Evolutionary conservation across 2,113 vertebrate genomes (phyloP).

Genomic region (Perca fluviatilis): DNA sequence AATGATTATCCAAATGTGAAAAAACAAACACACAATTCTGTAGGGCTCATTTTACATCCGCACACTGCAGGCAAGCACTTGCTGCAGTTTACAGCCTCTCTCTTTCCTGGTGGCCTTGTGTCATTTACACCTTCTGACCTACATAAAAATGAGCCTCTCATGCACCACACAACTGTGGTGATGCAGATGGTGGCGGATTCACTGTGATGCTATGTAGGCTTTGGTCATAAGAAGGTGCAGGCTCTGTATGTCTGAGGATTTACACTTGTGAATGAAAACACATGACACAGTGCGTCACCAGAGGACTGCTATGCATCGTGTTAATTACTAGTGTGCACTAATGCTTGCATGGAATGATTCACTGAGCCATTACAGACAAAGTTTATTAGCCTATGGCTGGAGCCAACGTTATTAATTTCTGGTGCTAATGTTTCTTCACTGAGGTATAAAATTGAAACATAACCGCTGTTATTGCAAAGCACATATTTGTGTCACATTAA

Average conservation of each 20-base stretch:
- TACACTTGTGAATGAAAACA: constrained; percentile 44
- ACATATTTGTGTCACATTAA: constrained; percentile 26
- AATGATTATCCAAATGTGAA: background rate
- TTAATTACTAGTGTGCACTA: constrained; percentile 10
- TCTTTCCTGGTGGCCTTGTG: constrained; percentile 37
- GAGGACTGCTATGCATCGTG: background rate
- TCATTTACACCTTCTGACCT: constrained; percentile 65
- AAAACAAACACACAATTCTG: background rate
- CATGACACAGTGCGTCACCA: constrained; percentile 1
- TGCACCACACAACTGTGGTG: constrained; percentile 19
- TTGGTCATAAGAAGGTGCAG: background rate
- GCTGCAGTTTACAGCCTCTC: constrained; percentile 34
- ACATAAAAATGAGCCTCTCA: constrained; percentile 49
- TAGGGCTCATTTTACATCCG: background rate
- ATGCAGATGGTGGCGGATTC: constrained; percentile 3
- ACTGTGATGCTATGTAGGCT: background rate
- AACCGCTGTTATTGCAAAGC: constrained; percentile 5
- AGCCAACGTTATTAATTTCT: constrained; percentile 10
- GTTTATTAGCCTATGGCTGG: constrained; percentile 5
- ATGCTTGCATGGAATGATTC: constrained; percentile 24
- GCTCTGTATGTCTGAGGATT: constrained; percentile 34
- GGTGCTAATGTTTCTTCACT: constrained; percentile 16
- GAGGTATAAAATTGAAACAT: constrained; percentile 5
- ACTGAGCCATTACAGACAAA: constrained; percentile 6
- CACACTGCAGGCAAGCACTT: background rate